These are phyloP conservation scores for Oreochromis niloticus DNA, from an alignment of 2,113 vertebrate genomes.

Conservation along the genomic window DNA sequence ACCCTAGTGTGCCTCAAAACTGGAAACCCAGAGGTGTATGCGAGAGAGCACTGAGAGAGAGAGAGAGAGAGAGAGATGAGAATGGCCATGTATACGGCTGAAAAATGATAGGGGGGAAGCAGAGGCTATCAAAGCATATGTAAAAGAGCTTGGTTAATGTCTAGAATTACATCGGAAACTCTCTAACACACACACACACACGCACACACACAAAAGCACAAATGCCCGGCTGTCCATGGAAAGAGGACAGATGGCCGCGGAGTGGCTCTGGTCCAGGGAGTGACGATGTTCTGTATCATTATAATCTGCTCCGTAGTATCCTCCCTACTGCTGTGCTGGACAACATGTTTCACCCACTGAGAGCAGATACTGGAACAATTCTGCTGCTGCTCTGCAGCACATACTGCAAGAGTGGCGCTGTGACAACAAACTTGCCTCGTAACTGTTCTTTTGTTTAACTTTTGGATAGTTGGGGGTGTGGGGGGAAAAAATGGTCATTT, in stretches of 20 bases:
- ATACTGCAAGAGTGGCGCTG: slow-evolving; percentile 17
- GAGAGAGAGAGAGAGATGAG: not conserved
- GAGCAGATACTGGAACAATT: slow-evolving; percentile 53
- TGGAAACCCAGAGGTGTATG: not conserved
- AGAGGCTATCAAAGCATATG: slow-evolving; percentile 22
- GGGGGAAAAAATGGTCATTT: not conserved
- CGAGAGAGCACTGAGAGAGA: not conserved
- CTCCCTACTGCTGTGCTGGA: slow-evolving; percentile 65
- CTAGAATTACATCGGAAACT: slow-evolving; percentile 18
- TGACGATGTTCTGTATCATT: slow-evolving; percentile 68
- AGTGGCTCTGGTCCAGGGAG: slow-evolving; percentile 67
- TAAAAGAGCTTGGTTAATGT: slow-evolving; percentile 22
- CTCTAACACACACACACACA: not conserved
- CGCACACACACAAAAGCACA: slow-evolving; percentile 4
- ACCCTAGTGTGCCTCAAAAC: not conserved
- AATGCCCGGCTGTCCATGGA: slow-evolving; percentile 52
- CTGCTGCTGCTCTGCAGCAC: slow-evolving; percentile 40
- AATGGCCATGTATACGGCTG: not conserved
- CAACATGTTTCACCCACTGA: slow-evolving; percentile 69
- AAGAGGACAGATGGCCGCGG: slow-evolving; percentile 70
- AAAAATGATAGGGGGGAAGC: not conserved
- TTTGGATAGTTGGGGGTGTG: not conserved
- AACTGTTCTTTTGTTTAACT: not conserved
- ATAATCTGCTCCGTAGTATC: slow-evolving; percentile 70
- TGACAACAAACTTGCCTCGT: not conserved